Conservation (phyloP, 2,113 vertebrate species). For the Malurus elegans region DNA sequence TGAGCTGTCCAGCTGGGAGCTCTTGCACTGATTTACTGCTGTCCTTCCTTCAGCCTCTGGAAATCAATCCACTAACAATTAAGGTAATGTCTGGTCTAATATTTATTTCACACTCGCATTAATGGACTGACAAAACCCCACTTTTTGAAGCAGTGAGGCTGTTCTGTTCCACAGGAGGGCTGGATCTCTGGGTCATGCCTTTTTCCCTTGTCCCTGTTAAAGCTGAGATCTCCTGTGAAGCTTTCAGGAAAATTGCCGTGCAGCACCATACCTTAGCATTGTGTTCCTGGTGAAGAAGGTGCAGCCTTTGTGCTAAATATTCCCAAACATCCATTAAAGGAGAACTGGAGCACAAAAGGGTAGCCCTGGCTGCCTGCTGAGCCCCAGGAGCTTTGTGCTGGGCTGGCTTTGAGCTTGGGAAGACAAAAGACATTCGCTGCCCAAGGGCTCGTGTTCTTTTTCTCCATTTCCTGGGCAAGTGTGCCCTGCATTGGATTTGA, state of each 20-base stretch:
- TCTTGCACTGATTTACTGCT: neutral
- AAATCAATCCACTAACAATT: conserved; percentile 42
- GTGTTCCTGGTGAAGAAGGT: neutral
- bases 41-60: conserved; percentile 35
- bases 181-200: neutral
- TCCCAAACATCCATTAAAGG: neutral
- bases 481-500: neutral
- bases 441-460: neutral
- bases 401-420: neutral
- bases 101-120: neutral
- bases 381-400: neutral
- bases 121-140: neutral
- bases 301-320: neutral
- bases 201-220: neutral
- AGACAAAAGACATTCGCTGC: neutral
- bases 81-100: conserved; percentile 4
- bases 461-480: neutral
- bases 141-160: neutral
- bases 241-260: neutral
- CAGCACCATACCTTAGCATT: neutral
- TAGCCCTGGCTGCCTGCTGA: neutral
- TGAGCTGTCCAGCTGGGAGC: neutral
- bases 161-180: neutral
- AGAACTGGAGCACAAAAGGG: neutral
- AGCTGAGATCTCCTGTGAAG: neutral